phyloP scores from a whole-genome alignment of 2,888 invertebrate species.

The Oscheius sp. region DNA sequence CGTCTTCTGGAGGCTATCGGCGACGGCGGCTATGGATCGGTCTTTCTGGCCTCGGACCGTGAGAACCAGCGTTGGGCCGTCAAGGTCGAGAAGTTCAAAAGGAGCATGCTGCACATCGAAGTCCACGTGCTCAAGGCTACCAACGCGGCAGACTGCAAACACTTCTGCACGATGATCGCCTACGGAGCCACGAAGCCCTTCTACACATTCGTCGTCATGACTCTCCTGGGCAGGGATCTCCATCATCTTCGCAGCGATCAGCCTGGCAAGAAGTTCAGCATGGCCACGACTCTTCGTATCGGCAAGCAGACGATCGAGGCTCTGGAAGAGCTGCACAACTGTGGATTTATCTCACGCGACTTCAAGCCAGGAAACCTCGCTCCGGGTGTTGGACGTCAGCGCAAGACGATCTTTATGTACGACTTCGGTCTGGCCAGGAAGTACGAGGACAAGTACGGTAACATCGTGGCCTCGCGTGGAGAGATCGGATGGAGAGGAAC shows the following conservation, averaged over 20 bases:
- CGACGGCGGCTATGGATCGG: constrained; percentile 30
- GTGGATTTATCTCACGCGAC: constrained; percentile 63
- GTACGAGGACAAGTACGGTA: constrained; percentile 47
- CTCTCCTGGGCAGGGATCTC: constrained; percentile 62
- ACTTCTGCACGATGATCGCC: constrained; percentile 55
- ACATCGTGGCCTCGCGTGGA: constrained; percentile 52
- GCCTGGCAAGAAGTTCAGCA: constrained; percentile 55
- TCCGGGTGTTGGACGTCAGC: constrained; percentile 55
- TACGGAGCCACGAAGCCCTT: constrained; percentile 31
- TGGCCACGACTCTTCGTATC: constrained; percentile 58
- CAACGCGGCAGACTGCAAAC: constrained; percentile 46
- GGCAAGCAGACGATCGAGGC: constrained; percentile 60
- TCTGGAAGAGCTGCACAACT: constrained; percentile 60
- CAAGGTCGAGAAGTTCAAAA: constrained; percentile 64
- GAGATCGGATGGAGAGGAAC: constrained; percentile 69
- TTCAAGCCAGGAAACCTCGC: constrained; percentile 69
- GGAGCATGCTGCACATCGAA: constrained; percentile 64
- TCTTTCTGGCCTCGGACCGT: constrained; percentile 26
- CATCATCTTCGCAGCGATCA: constrained; percentile 61
- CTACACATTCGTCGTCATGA: constrained; percentile 58
- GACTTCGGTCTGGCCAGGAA: constrained; percentile 63
- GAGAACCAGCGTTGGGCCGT: constrained; percentile 48
- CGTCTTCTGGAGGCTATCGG: constrained; percentile 29
- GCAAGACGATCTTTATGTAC: constrained; percentile 56
- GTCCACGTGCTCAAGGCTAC: constrained; percentile 61